These are phyloP conservation scores for Hirtodrosophila trivittata DNA, from an alignment of 2,888 invertebrate species.

Conservation along the genomic window DNA sequence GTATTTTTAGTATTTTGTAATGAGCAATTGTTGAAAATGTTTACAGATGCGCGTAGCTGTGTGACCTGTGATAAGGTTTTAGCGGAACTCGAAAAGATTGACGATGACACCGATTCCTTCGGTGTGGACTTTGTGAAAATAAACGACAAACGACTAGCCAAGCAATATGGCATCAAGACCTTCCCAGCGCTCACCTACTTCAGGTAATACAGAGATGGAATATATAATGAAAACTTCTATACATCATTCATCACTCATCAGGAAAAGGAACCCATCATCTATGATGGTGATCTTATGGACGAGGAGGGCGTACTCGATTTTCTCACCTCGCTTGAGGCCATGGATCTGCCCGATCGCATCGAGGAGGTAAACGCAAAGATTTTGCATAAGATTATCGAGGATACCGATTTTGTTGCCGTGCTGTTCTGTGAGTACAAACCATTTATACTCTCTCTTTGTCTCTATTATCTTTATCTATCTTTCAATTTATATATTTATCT, in stretches of 20 bases:
- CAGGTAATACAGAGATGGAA: too few relatives aligned
- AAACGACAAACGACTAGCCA: constrained; percentile 97
- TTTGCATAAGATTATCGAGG: constrained; percentile 94
- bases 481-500: constrained; percentile 23
- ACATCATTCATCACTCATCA: constrained; percentile 85
- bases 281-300: constrained; percentile 98
- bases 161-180: constrained; percentile 97
- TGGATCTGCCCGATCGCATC: constrained; percentile 97
- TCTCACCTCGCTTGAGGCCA: constrained; percentile 95
- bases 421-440: constrained; percentile 94
- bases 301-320: constrained; percentile 97
- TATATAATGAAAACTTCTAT: not conserved
- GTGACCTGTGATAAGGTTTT: constrained; percentile 95
- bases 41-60: constrained; percentile 94
- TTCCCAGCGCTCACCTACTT: constrained; percentile 98
- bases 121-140: constrained; percentile 98
- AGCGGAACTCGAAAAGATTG: constrained; percentile 96
- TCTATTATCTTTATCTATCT: constrained; percentile 24
- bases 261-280: constrained; percentile 97
- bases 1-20: not conserved
- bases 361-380: constrained; percentile 97
- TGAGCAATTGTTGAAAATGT: constrained; percentile 5
- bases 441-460: constrained; percentile 20
- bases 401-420: constrained; percentile 95
- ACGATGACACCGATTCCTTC: constrained; percentile 97